These are phyloP conservation scores for Arctopsyche grandis DNA, from an alignment of 1,140 invertebrate genomes.

Conservation along the genomic window DNA sequence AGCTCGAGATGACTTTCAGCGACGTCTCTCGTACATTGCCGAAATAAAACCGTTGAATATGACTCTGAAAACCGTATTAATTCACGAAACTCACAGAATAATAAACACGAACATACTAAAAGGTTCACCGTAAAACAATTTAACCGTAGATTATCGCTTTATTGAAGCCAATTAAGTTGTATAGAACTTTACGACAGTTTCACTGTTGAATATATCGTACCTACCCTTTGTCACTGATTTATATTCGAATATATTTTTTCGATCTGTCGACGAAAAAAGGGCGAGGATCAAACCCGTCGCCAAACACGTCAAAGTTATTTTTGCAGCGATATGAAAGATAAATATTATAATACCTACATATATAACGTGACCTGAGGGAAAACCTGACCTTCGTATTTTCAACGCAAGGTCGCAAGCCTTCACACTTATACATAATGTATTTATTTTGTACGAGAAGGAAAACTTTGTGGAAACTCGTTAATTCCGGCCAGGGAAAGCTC, in stretches of 20 bases:
- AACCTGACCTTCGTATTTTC: background rate
- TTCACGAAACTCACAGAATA: background rate
- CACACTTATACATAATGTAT: no score
- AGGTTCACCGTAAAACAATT: background rate
- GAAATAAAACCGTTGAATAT: background rate
- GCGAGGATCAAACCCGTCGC: conserved; percentile 9
- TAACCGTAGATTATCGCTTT: background rate
- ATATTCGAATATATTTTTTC: no score
- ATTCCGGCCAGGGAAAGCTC: background rate
- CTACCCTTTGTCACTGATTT: no score
- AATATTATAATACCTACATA: background rate
- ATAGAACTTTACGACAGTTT: background rate
- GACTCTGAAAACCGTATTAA: background rate
- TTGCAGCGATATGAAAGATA: conserved; percentile 32
- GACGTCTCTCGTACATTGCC: background rate
- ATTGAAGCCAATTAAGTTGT: background rate
- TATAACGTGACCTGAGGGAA: background rate
- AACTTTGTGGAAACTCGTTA: background rate
- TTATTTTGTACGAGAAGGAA: no score
- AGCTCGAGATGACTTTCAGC: background rate
- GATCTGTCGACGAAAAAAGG: no score
- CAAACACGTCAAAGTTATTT: conserved; percentile 8
- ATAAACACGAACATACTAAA: background rate
- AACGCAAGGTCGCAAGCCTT: background rate
- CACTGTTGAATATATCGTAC: background rate